Evolutionary conservation across 2,113 vertebrate species (phyloP).

Genomic region (Sigmodon hispidus): DNA sequence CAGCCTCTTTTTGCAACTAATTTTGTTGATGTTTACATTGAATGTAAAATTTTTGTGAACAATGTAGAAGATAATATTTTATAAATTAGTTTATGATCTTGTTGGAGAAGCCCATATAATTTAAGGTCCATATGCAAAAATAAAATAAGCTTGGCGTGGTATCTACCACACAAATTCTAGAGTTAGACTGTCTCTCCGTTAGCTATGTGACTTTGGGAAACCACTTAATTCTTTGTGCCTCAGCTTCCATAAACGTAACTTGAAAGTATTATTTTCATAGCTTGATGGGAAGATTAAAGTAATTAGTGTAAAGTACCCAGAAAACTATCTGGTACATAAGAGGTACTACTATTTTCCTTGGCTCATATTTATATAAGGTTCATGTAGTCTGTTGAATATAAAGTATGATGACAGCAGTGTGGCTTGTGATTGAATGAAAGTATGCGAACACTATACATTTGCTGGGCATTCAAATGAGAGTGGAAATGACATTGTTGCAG

Average conservation of each 20-base stretch:
- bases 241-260: not conserved
- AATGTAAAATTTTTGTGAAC: not conserved
- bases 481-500: not conserved
- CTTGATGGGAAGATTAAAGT: conserved; percentile 41
- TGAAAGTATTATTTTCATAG: not conserved
- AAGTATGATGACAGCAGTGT: not conserved
- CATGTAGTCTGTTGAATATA: not conserved
- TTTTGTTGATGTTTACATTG: not conserved
- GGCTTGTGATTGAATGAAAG: not conserved
- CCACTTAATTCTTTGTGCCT: conserved; percentile 15
- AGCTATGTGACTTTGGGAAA: not conserved
- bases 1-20: not conserved
- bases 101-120: not conserved
- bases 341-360: not conserved
- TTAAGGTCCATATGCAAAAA: no score
- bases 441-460: not conserved
- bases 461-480: not conserved
- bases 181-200: not conserved
- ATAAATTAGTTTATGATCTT: not conserved
- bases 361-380: not conserved
- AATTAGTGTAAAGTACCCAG: not conserved
- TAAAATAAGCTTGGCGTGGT: not conserved
- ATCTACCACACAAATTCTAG: not conserved
- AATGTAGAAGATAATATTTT: not conserved
- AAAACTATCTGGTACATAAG: not conserved